Base-by-base conservation (phyloP, 1,140 invertebrate genomes). In the Sycobia sp. region DNA sequence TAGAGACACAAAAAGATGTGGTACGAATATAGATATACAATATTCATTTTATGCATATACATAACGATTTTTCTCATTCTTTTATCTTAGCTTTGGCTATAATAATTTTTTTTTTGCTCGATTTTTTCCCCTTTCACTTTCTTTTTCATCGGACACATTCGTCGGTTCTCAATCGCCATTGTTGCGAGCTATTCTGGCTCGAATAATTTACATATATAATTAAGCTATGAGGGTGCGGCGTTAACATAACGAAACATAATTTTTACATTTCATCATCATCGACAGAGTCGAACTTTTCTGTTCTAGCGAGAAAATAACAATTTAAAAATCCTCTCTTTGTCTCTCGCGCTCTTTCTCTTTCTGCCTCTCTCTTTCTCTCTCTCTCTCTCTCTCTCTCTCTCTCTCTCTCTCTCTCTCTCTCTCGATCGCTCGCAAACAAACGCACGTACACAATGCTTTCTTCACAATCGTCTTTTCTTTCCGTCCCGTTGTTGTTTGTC, bases 1-100 rank as follows among this genome's bases (percentile, higher is more conserved):
- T 60, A 71, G 66, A 67, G 70, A 70, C 65, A 69, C 68, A 65
- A 73, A 72, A 67, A 39, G 65, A n/a, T 61, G 44, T 71, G 69
- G 68, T 73, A 73, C 66, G 72, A 73, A 73, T 72, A 71, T 71
- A 71, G 53, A 61, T 61, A 50, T 56, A 56, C 22, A 41, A 56
- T 56, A 56, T 44, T 34, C 53, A 56, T 56, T 56, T 54, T 54
- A 54, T 56, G 44, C 53, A 56, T 29, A 27, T 56, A 43, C n/a
- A 43, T 56, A 56, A 56, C 39, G 51, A 54, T 56, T 56, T 20
- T 10, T 44, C 18, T 18, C 18, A 10, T 44, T 7, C 4, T 3
- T 27, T 56, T 39, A 25, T 13, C 23, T 39, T 10, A 9, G 29
- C 1, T 34, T 18, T 5, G 8, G 4, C n/a, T n/a, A n/a, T n/a